Percentiles rank a stretch among this genome's conserved stretches.
Evolutionary conservation across 2,888 invertebrate species (phyloP).

Genomic region (Spicauda simplicius): DNA sequence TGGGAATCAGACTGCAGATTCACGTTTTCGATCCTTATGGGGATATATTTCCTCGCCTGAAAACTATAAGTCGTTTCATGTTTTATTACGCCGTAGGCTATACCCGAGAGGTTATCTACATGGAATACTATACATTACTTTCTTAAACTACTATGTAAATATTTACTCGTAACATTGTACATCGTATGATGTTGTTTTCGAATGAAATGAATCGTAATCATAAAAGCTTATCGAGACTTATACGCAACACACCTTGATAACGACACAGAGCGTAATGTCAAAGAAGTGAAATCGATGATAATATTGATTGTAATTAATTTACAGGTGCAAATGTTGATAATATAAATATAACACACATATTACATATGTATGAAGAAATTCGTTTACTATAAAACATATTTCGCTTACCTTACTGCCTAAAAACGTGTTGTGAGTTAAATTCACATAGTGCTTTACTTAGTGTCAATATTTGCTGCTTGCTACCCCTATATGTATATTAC

Average conservation of each 20-base stretch:
- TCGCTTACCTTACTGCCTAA: too few relatives aligned
- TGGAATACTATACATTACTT: too few relatives aligned
- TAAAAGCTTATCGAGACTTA: background rate
- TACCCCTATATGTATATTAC: too few relatives aligned
- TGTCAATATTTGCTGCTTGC: too few relatives aligned
- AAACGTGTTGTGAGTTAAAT: too few relatives aligned
- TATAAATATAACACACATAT: background rate
- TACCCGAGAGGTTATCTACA: background rate
- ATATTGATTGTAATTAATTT: background rate
- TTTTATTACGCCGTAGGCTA: background rate
- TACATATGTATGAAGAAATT: background rate
- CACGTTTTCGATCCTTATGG: constrained; percentile 19
- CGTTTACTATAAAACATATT: too few relatives aligned
- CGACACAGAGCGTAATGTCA: background rate
- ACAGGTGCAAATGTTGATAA: background rate
- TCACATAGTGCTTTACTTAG: too few relatives aligned
- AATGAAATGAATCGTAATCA: background rate
- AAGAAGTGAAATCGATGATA: background rate
- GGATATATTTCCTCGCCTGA: constrained; percentile 8
- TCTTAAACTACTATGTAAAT: too few relatives aligned
- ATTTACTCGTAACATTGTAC: background rate
- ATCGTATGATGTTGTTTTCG: background rate
- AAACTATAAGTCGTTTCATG: constrained; percentile 11
- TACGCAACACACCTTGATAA: background rate
- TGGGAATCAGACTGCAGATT: constrained; percentile 17